phyloP scores from a whole-genome alignment of 2,113 vertebrate species.

The Eudyptes chrysolophus region DNA sequence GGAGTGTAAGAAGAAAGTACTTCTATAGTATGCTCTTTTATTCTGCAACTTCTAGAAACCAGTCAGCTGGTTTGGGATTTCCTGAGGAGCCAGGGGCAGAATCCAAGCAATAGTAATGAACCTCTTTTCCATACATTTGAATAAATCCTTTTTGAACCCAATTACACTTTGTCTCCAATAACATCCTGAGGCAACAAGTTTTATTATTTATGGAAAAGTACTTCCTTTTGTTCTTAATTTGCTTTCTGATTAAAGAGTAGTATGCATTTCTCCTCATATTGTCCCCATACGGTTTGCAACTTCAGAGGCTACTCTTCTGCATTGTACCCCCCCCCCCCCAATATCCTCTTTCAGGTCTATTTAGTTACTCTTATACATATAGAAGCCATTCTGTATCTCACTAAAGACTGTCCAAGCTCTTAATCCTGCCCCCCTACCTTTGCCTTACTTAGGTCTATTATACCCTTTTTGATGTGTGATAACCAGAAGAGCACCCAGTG shows the following conservation, averaged over 20 bases:
- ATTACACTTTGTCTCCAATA: neutral
- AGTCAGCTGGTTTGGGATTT: neutral
- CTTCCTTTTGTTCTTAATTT: conserved; percentile 3
- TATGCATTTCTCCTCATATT: neutral
- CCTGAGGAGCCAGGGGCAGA: neutral
- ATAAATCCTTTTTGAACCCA: neutral
- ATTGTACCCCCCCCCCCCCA: neutral
- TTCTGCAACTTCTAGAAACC: neutral
- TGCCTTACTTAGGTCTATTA: neutral
- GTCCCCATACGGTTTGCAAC: neutral
- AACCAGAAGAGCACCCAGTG: neutral
- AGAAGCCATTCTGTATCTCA: neutral
- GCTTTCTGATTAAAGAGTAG: neutral
- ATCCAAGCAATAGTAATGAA: neutral
- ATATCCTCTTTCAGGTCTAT: neutral
- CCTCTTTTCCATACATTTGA: neutral
- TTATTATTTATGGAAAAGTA: neutral
- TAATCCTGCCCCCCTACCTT: neutral
- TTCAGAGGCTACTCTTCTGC: neutral
- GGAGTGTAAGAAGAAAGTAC: neutral
- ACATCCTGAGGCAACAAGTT: neutral
- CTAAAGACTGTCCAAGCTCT: neutral
- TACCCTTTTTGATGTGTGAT: neutral
- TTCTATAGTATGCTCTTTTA: neutral
- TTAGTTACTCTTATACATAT: neutral